These are phyloP conservation scores for Mimachlamys varia DNA, from an alignment of 2,888 invertebrate genomes.

Conservation along the genomic window DNA sequence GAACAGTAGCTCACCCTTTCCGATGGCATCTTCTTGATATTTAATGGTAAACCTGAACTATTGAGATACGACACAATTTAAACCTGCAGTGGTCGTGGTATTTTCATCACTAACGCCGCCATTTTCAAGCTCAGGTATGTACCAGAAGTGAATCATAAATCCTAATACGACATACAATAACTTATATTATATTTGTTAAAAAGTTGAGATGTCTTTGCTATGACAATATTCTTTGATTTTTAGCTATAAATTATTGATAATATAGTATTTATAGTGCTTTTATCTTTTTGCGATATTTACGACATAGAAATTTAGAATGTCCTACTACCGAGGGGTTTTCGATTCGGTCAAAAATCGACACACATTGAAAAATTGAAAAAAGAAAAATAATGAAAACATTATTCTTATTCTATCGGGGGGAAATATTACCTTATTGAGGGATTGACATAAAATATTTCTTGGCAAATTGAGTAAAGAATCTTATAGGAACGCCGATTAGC, in stretches of 20 bases:
- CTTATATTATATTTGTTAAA: background rate
- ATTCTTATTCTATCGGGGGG: too few relatives aligned
- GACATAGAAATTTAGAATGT: background rate
- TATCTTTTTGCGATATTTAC: background rate
- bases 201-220: background rate
- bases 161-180: background rate
- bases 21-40: slow-evolving; percentile 52
- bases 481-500: background rate
- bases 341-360: background rate
- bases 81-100: background rate
- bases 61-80: background rate
- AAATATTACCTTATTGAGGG: too few relatives aligned
- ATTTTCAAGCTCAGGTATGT: slow-evolving; percentile 74
- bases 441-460: too few relatives aligned
- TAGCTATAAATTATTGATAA: background rate
- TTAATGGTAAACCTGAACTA: background rate
- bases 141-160: background rate
- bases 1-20: slow-evolving; percentile 51
- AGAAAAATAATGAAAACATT: too few relatives aligned
- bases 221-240: background rate
- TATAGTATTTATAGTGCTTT: background rate
- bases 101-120: slow-evolving; percentile 75
- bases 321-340: background rate
- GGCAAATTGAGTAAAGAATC: too few relatives aligned
- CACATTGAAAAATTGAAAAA: background rate